These are phyloP conservation scores for Catharus minimus DNA, from an alignment of 2,113 vertebrate species.

Conservation along the genomic window DNA sequence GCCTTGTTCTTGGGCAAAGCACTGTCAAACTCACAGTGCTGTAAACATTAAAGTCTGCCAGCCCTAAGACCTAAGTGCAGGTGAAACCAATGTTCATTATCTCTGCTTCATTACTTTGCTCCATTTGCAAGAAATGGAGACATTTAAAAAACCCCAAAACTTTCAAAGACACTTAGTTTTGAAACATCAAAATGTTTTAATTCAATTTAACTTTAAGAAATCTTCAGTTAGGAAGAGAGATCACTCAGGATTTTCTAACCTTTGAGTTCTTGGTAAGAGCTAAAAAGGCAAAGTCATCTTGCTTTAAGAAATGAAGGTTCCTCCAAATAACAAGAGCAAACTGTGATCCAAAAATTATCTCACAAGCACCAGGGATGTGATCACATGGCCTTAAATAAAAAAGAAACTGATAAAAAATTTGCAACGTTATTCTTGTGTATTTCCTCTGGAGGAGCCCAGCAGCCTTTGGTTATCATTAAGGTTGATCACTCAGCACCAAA, in stretches of 20 bases:
- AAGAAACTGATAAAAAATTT: not conserved
- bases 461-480: no score
- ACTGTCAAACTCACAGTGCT: not conserved
- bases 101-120: not conserved
- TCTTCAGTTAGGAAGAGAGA: not conserved
- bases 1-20: not conserved
- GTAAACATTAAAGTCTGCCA: not conserved
- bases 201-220: not conserved
- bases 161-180: not conserved
- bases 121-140: not conserved
- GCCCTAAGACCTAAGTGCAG: accelerated
- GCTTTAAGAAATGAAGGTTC: not conserved
- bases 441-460: not conserved
- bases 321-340: not conserved
- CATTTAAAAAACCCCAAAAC: not conserved
- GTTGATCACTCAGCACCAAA: no score
- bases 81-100: not conserved
- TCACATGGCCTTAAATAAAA: not conserved
- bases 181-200: not conserved
- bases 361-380: not conserved
- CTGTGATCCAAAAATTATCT: not conserved
- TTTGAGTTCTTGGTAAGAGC: not conserved
- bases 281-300: not conserved
- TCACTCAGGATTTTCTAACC: not conserved
- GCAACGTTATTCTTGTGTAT: not conserved